Percentiles rank a stretch among this genome's conserved stretches.
Conservation (phyloP, 2,113 vertebrate species). For the Patagioenas fasciata region DNA sequence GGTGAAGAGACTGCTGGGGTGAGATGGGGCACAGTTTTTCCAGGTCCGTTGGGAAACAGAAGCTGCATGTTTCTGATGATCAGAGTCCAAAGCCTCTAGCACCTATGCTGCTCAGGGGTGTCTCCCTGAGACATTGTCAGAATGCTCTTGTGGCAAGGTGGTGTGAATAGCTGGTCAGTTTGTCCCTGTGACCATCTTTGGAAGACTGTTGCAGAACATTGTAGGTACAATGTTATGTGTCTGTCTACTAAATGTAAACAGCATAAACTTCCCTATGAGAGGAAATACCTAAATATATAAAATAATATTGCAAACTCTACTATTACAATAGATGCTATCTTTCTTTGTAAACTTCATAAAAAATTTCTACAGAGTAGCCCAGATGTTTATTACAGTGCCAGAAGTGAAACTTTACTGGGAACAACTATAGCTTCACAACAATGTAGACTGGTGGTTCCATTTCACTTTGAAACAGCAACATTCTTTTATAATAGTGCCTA, state of each 20-base stretch:
- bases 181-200: background rate
- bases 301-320: background rate
- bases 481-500: background rate
- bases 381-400: background rate
- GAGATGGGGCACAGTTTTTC: background rate
- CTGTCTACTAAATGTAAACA: background rate
- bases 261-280: background rate
- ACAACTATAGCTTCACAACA: background rate
- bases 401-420: background rate
- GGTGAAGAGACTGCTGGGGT: background rate
- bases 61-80: fast-evolving
- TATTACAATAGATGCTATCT: background rate
- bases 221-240: background rate
- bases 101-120: fast-evolving
- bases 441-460: background rate
- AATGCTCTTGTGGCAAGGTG: background rate
- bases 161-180: background rate
- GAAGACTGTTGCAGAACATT: background rate
- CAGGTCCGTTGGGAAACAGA: background rate
- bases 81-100: background rate
- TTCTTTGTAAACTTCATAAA: background rate
- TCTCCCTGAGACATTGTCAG: background rate
- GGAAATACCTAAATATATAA: background rate
- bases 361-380: background rate
- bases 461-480: background rate